phyloP scores from a whole-genome alignment of 1,140 invertebrate species.

The Drosophila saltans region DNA sequence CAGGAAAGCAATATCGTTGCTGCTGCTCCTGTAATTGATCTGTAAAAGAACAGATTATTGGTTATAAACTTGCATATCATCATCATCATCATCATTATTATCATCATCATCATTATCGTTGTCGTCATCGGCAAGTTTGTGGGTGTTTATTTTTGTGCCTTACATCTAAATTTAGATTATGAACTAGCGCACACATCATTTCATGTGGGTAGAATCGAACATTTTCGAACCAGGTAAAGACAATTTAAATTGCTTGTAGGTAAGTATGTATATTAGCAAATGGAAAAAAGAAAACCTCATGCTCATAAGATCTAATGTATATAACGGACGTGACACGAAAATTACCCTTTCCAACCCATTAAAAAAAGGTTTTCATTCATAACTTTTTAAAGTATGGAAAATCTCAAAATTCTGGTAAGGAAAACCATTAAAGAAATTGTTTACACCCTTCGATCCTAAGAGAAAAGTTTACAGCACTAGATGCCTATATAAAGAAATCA shows the following conservation, averaged over 20 bases:
- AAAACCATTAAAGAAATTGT: too few relatives aligned
- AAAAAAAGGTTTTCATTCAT: too few relatives aligned
- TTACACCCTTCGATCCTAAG: too few relatives aligned
- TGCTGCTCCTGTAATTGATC: slow-evolving; percentile 75
- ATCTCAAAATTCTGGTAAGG: too few relatives aligned
- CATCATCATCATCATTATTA: not conserved
- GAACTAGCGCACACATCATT: slow-evolving; percentile 68
- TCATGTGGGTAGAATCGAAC: slow-evolving; percentile 34
- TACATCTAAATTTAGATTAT: slow-evolving; percentile 64
- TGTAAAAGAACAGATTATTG: slow-evolving; percentile 36
- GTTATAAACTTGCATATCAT: slow-evolving; percentile 17
- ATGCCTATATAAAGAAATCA: too few relatives aligned
- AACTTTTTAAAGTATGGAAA: too few relatives aligned
- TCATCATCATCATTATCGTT: not conserved
- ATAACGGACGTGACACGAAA: too few relatives aligned
- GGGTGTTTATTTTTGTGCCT: slow-evolving; percentile 70
- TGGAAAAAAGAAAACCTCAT: too few relatives aligned
- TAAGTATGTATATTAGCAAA: not conserved
- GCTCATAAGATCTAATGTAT: too few relatives aligned
- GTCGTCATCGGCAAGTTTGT: slow-evolving; percentile 33
- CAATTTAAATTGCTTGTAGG: slow-evolving; percentile 28
- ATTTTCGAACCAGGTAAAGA: slow-evolving; percentile 45
- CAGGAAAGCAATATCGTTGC: slow-evolving; percentile 77
- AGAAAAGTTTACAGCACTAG: too few relatives aligned
- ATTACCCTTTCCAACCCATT: too few relatives aligned